A percentile compares a stretch with the other conserved stretches of the same genome.
phyloP scores from a whole-genome alignment of 2,888 invertebrate species.

The Leptogaster cylindrica region DNA sequence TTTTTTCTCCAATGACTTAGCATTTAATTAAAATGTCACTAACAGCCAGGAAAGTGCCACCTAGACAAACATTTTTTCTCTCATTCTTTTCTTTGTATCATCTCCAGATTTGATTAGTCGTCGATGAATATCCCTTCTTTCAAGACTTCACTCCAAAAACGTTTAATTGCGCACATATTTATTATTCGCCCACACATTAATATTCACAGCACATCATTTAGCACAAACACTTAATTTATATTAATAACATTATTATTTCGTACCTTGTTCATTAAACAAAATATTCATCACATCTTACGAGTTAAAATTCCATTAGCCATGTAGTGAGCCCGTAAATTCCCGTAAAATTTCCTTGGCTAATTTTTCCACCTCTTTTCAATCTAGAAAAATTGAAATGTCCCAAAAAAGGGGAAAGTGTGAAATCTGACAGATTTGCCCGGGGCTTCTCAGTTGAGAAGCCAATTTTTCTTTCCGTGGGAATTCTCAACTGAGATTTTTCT shows the following conservation, averaged over 20 bases:
- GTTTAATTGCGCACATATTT: constrained; percentile 10
- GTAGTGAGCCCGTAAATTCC: too few species aligned
- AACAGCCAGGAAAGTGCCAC: constrained; percentile 51
- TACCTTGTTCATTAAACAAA: constrained; percentile 52
- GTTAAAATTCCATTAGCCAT: constrained; percentile 50
- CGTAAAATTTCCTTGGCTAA: too few species aligned
- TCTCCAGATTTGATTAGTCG: constrained; percentile 20
- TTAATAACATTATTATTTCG: background rate
- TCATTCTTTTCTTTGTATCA: constrained; percentile 37
- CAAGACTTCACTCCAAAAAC: constrained; percentile 5
- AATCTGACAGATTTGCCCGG: too few species aligned
- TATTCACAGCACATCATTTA: constrained; percentile 3
- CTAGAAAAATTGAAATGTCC: too few species aligned
- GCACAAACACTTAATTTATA: background rate
- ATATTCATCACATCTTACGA: constrained; percentile 54
- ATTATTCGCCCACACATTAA: background rate
- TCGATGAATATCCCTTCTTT: constrained; percentile 22
- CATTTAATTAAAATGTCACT: constrained; percentile 45
- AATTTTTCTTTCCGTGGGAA: too few species aligned
- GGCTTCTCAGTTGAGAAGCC: too few species aligned
- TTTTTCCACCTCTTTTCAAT: too few species aligned
- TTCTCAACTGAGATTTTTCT: too few species aligned
- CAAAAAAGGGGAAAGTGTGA: too few species aligned
- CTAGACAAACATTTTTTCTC: constrained; percentile 51
- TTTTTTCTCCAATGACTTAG: constrained; percentile 46